Percentiles rank a stretch among this genome's conserved stretches.
Conservation (phyloP, 2,797 vertebrate species). For the Okamejei kenojei region DNA sequence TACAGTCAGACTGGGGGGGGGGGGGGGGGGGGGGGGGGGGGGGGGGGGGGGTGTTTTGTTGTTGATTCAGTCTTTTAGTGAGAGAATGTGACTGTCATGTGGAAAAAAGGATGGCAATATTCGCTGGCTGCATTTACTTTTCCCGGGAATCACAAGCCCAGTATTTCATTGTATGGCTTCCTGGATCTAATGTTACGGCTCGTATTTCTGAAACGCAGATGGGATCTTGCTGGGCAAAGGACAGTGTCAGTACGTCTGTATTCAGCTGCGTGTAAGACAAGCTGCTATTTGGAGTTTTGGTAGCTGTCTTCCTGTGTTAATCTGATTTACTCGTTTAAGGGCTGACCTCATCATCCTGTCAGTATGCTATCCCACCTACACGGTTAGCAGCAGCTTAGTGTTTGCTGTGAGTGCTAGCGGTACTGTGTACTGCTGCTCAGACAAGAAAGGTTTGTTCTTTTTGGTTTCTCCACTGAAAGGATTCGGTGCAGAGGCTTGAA, state of each 20-base stretch:
- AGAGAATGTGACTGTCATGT: conserved; percentile 6
- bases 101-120: not conserved
- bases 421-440: conserved; percentile 48
- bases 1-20: not conserved
- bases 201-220: conserved; percentile 43
- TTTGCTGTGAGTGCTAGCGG: conserved; percentile 48
- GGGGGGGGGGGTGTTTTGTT: not conserved
- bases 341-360: conserved; percentile 85
- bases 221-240: conserved; percentile 60
- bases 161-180: conserved; percentile 54
- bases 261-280: conserved; percentile 46
- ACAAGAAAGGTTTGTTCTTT: conserved; percentile 51
- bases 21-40: not conserved
- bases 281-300: conserved; percentile 57
- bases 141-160: conserved; percentile 41
- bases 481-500: conserved; percentile 48
- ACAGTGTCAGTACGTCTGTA: conserved; percentile 51
- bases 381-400: conserved; percentile 54
- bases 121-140: conserved; percentile 33
- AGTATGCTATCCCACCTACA: conserved; percentile 69
- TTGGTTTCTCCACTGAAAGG: conserved; percentile 52
- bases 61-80: not conserved
- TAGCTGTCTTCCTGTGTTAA: conserved; percentile 66
- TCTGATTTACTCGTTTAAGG: conserved; percentile 81
- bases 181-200: conserved; percentile 53